A percentile compares a stretch with the other conserved stretches of the same genome.
Conservation (phyloP, 2,797 vertebrate species). For the Hippocampus kuda region DNA sequence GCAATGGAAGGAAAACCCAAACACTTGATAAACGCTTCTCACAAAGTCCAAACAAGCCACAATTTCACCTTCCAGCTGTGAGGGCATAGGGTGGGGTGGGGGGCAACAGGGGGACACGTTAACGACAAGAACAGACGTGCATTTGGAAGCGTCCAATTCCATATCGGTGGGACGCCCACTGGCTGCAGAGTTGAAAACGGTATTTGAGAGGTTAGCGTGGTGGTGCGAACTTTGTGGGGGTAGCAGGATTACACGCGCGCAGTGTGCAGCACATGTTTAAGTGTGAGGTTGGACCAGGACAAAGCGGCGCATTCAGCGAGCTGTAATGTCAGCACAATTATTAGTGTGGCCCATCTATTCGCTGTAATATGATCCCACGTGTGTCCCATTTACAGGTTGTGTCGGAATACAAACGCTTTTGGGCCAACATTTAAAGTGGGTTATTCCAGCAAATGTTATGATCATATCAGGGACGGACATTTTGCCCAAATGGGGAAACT, state of each 20-base stretch:
- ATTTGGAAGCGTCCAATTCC: constrained; percentile 6
- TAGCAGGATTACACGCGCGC: constrained; percentile 25
- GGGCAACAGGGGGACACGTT: background rate
- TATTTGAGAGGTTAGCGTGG: constrained; percentile 15
- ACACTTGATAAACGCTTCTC: constrained; percentile 71
- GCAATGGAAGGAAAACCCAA: constrained; percentile 85
- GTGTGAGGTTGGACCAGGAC: constrained; percentile 42
- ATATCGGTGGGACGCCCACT: constrained; percentile 3
- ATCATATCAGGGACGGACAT: background rate
- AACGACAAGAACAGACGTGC: background rate
- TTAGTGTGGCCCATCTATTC: constrained; percentile 41
- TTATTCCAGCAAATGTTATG: background rate
- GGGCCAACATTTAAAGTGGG: background rate
- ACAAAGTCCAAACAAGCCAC: constrained; percentile 81
- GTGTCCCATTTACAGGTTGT: constrained; percentile 21
- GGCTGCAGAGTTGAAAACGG: constrained; percentile 18
- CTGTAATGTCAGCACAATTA: constrained; percentile 50
- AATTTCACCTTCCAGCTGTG: constrained; percentile 81
- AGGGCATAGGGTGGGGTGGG: background rate
- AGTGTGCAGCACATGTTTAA: constrained; percentile 29
- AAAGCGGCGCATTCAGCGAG: constrained; percentile 52
- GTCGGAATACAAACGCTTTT: background rate
- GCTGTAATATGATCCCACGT: constrained; percentile 25
- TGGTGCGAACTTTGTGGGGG: constrained; percentile 14
- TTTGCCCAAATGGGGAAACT: background rate